A percentile compares a stretch with the other conserved stretches of the same genome.
Conservation (phyloP, 2,797 vertebrate species). For the Chromobotia macracanthus region DNA sequence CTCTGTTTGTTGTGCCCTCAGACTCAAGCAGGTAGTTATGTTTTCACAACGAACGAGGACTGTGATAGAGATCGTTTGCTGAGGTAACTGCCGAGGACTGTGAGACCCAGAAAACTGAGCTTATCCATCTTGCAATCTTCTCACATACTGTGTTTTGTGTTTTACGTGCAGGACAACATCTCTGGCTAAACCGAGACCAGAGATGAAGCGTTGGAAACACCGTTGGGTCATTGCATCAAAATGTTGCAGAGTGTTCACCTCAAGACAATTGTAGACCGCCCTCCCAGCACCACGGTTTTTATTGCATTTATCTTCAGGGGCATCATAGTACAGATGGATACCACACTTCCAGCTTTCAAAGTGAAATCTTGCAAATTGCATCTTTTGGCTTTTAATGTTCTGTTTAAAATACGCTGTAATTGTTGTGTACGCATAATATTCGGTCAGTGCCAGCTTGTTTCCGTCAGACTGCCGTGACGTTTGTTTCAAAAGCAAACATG, state of each 20-base stretch:
- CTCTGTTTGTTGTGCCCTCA: conserved; percentile 53
- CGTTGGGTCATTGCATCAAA: no score
- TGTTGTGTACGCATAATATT: not conserved
- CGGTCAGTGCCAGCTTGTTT: not conserved
- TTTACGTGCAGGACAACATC: no score
- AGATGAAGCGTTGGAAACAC: no score
- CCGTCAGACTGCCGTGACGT: conserved; percentile 64
- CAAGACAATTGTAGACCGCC: no score
- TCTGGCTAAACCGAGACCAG: no score
- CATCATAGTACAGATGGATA: not conserved
- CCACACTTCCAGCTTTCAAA: not conserved
- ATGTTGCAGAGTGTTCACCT: no score
- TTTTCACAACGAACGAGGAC: conserved; percentile 39
- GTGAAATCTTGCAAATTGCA: no score
- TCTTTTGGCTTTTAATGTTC: not conserved
- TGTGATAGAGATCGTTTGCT: conserved; percentile 13
- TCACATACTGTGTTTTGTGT: not conserved
- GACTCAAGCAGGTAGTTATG: conserved; percentile 18
- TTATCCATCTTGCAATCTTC: not conserved
- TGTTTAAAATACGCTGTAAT: not conserved
- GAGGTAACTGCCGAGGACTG: conserved; percentile 19
- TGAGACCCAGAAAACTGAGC: conserved; percentile 9
- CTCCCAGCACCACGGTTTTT: no score
- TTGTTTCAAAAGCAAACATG: conserved; percentile 80
- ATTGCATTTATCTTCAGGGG: no score